A percentile compares a stretch with the other conserved stretches of the same genome.
Evolutionary conservation across 2,797 vertebrate species (phyloP).

Genomic region (Meriones psammophilus): DNA sequence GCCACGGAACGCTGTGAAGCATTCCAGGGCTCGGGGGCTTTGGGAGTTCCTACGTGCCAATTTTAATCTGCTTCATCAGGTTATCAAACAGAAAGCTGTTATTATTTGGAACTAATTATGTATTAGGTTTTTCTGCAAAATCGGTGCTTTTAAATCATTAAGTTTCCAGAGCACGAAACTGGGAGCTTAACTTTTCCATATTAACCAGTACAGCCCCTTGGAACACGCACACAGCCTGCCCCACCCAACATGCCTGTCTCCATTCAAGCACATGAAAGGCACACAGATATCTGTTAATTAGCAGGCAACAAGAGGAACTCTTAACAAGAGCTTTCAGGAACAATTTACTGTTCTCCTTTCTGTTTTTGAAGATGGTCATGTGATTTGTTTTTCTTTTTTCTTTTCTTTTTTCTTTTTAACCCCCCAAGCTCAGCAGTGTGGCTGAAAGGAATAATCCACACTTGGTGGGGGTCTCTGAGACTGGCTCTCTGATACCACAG

Average conservation of each 20-base stretch:
- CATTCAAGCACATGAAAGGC: neutral
- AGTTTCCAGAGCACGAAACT: constrained; percentile 23
- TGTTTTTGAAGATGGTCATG: neutral
- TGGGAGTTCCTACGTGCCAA: neutral
- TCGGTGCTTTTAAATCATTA: constrained; percentile 55
- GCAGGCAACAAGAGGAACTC: constrained; percentile 20
- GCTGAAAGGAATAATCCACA: neutral
- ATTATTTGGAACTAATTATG: constrained; percentile 54
- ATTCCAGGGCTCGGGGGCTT: neutral
- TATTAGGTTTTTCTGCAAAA: constrained; percentile 50
- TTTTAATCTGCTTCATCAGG: constrained; percentile 31
- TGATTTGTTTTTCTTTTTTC: neutral
- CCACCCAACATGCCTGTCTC: neutral
- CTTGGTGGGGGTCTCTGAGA: too few relatives aligned
- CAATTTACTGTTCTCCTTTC: constrained; percentile 37
- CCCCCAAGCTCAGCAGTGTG: neutral
- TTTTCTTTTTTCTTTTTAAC: neutral
- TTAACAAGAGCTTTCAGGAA: constrained; percentile 41
- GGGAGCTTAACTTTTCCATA: constrained; percentile 4
- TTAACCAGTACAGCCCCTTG: constrained; percentile 31
- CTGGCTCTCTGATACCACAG: neutral
- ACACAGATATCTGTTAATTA: neutral
- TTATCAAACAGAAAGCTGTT: constrained; percentile 45
- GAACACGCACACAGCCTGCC: neutral
- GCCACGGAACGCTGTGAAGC: neutral